Conservation (phyloP, 1,140 invertebrate species). For the Drosophila pachea region DNA sequence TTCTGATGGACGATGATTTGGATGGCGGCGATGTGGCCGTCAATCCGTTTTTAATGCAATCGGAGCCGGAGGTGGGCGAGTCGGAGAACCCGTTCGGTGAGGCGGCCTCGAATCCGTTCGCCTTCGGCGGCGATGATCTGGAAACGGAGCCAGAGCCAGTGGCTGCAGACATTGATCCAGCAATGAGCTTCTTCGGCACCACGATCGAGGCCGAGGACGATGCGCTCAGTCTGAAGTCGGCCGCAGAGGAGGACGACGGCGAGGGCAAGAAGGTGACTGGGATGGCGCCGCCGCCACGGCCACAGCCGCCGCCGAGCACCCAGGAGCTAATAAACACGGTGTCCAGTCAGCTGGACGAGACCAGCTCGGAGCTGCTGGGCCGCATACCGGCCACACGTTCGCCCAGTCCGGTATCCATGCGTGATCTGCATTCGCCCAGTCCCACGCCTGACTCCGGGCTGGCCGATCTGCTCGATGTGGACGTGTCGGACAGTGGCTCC, state of each 20-base stretch:
- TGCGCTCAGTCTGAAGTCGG: slow-evolving; percentile 66
- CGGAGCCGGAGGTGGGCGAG: slow-evolving; percentile 43
- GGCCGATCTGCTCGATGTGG: slow-evolving; percentile 84
- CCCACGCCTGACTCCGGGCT: slow-evolving; percentile 86
- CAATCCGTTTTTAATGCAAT: slow-evolving; percentile 81
- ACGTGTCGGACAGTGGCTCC: slow-evolving; percentile 64
- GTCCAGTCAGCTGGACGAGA: slow-evolving; percentile 92
- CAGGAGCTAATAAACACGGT: slow-evolving; percentile 92
- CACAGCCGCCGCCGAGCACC: slow-evolving; percentile 85
- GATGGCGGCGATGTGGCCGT: slow-evolving; percentile 79
- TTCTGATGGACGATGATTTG: slow-evolving; percentile 85
- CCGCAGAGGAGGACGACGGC: slow-evolving; percentile 65
- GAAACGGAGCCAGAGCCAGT: slow-evolving; percentile 54
- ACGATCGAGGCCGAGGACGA: slow-evolving; percentile 73
- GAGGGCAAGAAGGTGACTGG: slow-evolving; percentile 70
- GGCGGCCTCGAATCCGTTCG: slow-evolving; percentile 82
- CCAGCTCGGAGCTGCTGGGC: slow-evolving; percentile 89
- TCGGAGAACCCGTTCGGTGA: slow-evolving; percentile 71
- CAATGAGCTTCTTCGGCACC: slow-evolving; percentile 72
- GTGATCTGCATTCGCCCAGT: slow-evolving; percentile 88
- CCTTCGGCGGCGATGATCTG: slow-evolving; percentile 78
- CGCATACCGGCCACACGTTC: slow-evolving; percentile 89
- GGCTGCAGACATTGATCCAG: slow-evolving; percentile 60
- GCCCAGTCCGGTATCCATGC: slow-evolving; percentile 89
- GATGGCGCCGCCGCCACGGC: slow-evolving; percentile 80